These are phyloP conservation scores for Myotis findleyi DNA, from an alignment of 2,797 vertebrate genomes.

Conservation along the genomic window DNA sequence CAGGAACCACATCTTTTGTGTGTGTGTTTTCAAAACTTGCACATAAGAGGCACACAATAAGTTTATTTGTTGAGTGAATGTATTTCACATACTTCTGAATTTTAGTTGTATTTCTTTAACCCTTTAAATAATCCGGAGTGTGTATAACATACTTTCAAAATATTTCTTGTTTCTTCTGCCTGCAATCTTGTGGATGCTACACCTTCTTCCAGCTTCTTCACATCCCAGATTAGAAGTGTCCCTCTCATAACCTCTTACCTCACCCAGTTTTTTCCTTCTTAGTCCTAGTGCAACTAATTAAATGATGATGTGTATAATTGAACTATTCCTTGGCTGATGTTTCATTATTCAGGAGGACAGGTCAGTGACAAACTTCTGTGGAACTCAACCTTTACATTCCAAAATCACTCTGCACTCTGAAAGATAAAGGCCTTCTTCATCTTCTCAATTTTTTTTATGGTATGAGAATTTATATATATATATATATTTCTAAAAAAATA, in stretches of 20 bases:
- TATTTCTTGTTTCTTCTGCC: not conserved
- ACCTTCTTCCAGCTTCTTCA: not conserved
- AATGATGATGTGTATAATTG: not conserved
- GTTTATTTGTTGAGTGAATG: not conserved
- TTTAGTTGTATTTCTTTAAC: slow-evolving; percentile 9
- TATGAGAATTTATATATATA: not conserved
- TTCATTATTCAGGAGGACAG: not conserved
- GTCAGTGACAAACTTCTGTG: not conserved
- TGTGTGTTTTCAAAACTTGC: not conserved
- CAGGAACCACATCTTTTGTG: not conserved
- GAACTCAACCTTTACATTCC: not conserved
- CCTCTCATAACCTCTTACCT: not conserved
- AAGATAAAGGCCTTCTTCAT: not conserved
- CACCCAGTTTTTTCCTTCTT: not conserved
- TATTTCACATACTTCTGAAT: not conserved
- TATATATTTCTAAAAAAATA: too few species aligned
- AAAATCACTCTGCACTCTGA: not conserved
- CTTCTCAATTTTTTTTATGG: not conserved
- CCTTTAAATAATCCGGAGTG: not conserved
- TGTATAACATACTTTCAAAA: not conserved
- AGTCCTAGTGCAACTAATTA: not conserved
- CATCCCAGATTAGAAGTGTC: not conserved
- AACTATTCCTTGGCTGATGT: not conserved
- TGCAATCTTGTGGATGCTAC: not conserved
- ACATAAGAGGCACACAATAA: not conserved